Evolutionary conservation across 2,888 invertebrate genomes (phyloP).

Genomic region (Plebejus melissa): DNA sequence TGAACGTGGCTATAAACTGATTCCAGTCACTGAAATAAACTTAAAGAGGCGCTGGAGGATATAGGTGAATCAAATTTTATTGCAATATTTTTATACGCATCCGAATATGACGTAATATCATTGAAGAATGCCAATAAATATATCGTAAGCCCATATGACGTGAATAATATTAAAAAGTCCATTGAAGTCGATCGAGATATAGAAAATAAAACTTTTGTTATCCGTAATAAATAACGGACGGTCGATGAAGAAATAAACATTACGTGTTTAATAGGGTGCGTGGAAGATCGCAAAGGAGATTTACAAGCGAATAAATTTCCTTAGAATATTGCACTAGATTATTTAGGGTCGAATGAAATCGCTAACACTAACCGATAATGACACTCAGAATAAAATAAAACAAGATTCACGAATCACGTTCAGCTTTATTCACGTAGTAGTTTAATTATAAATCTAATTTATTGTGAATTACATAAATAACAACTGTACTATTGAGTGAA

Average conservation of each 20-base stretch:
- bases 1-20: constrained; percentile 75
- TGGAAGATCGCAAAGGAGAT: constrained; percentile 37
- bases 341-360: constrained; percentile 35
- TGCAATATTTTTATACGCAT: constrained; percentile 46
- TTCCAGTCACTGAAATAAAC: constrained; percentile 76
- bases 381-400: constrained; percentile 16
- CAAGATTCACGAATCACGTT: background rate
- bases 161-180: constrained; percentile 39
- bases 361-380: constrained; percentile 27
- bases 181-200: constrained; percentile 35
- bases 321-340: constrained; percentile 37
- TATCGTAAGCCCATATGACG: constrained; percentile 56
- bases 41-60: constrained; percentile 61
- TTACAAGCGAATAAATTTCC: constrained; percentile 38
- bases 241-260: constrained; percentile 39
- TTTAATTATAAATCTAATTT: constrained; percentile 23
- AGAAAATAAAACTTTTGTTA: constrained; percentile 56
- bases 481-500: background rate
- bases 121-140: constrained; percentile 59
- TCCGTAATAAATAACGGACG: constrained; percentile 57
- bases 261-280: constrained; percentile 35
- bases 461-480: background rate
- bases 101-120: constrained; percentile 52
- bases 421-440: background rate
- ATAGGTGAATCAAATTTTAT: constrained; percentile 61